phyloP scores from a whole-genome alignment of 2,113 vertebrate species.

The Mesembrinibis cayennensis region DNA sequence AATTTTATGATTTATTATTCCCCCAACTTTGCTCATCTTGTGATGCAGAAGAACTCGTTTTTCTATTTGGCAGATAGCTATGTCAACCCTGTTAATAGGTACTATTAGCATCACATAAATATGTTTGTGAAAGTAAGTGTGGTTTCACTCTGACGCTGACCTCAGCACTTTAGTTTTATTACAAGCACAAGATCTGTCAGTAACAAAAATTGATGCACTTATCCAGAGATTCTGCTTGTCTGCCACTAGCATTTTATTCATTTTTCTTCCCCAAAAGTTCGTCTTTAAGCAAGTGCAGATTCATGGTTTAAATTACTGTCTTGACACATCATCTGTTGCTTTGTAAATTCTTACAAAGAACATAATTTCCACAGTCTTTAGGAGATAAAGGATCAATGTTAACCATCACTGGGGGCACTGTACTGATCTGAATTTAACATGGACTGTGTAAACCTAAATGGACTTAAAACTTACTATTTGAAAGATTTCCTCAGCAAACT shows the following conservation, averaged over 20 bases:
- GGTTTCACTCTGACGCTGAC: slow-evolving; percentile 58
- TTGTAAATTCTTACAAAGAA: slow-evolving; percentile 17
- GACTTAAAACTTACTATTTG: background rate
- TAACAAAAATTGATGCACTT: slow-evolving; percentile 69
- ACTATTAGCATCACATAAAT: slow-evolving; percentile 55
- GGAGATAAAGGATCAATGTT: background rate
- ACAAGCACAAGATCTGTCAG: slow-evolving; percentile 54
- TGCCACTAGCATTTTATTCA: slow-evolving; percentile 53
- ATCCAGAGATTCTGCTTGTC: slow-evolving; percentile 54
- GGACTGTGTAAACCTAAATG: background rate
- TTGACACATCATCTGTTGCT: slow-evolving; percentile 69
- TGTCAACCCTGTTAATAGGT: slow-evolving; percentile 71
- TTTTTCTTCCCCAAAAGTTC: slow-evolving; percentile 74
- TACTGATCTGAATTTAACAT: background rate
- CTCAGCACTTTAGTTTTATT: slow-evolving; percentile 70
- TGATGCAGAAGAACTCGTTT: slow-evolving; percentile 66
- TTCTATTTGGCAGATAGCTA: slow-evolving; percentile 59
- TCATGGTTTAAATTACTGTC: slow-evolving; percentile 63
- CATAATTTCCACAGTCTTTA: background rate
- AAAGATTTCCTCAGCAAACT: background rate
- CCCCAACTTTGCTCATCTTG: slow-evolving; percentile 55
- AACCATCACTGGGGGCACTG: background rate
- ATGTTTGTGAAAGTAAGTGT: slow-evolving; percentile 60
- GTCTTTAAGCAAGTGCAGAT: slow-evolving; percentile 69
- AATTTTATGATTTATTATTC: slow-evolving; percentile 77